Conservation (phyloP, 2,797 vertebrate species). For the Lateolabrax maculatus region DNA sequence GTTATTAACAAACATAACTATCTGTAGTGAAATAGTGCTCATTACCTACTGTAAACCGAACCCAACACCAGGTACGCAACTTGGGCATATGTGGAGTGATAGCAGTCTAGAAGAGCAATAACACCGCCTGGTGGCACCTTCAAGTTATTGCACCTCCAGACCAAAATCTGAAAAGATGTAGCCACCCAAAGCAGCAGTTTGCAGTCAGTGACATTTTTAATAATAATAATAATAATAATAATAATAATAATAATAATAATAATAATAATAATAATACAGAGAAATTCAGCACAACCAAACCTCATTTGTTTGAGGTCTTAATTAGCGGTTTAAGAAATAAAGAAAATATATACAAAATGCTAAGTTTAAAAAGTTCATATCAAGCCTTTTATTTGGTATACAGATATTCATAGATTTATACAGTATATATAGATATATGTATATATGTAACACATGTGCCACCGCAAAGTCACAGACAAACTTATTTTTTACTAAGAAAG, state of each 20-base stretch:
- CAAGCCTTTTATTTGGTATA: conserved; percentile 98
- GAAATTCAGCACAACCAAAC: conserved; percentile 61
- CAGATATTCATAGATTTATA: conserved; percentile 85
- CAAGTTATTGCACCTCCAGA: conserved; percentile 12
- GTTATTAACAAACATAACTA: not conserved
- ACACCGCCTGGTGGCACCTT: conserved; percentile 56
- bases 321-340: conserved; percentile 81
- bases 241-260: no score
- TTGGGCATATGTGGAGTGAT: not conserved
- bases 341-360: conserved; percentile 82
- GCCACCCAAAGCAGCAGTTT: conserved; percentile 72
- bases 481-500: conserved; percentile 85
- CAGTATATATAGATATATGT: conserved; percentile 79
- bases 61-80: not conserved
- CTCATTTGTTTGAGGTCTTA: conserved; percentile 53
- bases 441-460: conserved; percentile 92
- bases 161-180: conserved; percentile 2
- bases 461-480: conserved; percentile 90
- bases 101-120: conserved; percentile 23
- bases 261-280: no score
- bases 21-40: not conserved
- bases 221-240: no score
- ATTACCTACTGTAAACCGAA: not conserved
- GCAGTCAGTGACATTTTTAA: conserved; percentile 87
- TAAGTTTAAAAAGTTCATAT: conserved; percentile 93